Conservation (phyloP, 2,113 vertebrate species). For the Cyprinus carpio region DNA sequence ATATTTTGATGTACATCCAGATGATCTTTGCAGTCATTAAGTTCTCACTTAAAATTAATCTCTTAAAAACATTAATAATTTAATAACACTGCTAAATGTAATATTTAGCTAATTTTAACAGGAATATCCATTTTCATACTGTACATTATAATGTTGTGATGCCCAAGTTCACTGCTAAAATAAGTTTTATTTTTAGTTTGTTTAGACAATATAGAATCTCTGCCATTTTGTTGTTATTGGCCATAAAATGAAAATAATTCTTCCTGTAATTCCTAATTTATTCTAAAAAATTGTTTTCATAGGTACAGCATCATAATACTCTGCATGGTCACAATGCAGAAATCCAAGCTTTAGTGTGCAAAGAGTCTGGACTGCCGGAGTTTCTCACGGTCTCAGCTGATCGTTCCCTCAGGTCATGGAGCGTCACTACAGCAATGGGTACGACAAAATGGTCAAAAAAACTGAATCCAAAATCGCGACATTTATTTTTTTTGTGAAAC, state of each 20-base stretch:
- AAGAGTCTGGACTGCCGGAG: slow-evolving; percentile 43
- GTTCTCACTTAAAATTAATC: too few species aligned
- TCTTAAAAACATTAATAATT: too few species aligned
- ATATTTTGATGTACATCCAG: too few species aligned
- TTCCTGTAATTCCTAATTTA: not conserved
- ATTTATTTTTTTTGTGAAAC: not conserved
- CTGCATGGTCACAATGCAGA: slow-evolving; percentile 71
- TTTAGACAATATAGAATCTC: not conserved
- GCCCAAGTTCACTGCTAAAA: too few species aligned
- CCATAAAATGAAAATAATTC: not conserved
- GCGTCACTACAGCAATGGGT: slow-evolving; percentile 54
- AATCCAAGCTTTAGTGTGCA: slow-evolving; percentile 57
- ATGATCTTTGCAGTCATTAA: too few species aligned
- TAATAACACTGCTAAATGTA: too few species aligned
- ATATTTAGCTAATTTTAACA: too few species aligned
- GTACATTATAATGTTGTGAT: too few species aligned
- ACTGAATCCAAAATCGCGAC: not conserved
- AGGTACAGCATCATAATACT: slow-evolving; percentile 74
- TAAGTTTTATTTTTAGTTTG: not conserved
- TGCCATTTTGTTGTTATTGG: not conserved
- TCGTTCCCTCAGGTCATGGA: slow-evolving; percentile 70
- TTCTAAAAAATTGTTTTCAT: not conserved
- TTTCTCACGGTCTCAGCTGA: slow-evolving; percentile 75
- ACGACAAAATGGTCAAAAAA: not conserved
- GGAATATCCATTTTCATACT: too few species aligned